Conservation (phyloP, 2,888 invertebrate species). For the Crocallis elinguaria region DNA sequence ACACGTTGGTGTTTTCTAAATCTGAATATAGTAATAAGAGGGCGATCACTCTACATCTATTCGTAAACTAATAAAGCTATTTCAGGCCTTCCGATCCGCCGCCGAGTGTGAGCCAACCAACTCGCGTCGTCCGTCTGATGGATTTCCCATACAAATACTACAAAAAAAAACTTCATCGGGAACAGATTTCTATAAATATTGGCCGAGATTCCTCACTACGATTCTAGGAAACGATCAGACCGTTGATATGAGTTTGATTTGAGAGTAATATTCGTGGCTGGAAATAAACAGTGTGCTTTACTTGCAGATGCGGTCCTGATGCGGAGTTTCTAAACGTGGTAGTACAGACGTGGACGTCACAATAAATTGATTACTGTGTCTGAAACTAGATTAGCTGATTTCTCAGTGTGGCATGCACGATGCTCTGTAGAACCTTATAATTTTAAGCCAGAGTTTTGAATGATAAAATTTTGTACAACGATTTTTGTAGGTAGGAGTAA, state of each 20-base stretch:
- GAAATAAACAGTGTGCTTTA: no score
- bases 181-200: constrained; percentile 34
- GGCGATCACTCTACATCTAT: constrained; percentile 76
- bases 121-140: constrained; percentile 19
- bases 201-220: constrained; percentile 20
- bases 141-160: constrained; percentile 30
- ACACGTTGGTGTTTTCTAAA: constrained; percentile 57
- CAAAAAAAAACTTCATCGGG: constrained; percentile 33
- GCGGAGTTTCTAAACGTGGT: no score
- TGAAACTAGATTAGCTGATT: no score
- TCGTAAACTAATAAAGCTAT: constrained; percentile 75
- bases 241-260: constrained; percentile 12
- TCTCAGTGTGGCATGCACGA: no score
- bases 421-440: no score
- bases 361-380: no score
- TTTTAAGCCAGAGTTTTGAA: no score
- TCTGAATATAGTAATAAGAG: constrained; percentile 73
- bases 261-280: constrained; percentile 3
- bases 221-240: constrained; percentile 24
- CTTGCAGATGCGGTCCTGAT: no score
- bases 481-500: no score
- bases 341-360: no score
- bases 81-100: constrained; percentile 63
- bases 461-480: no score
- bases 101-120: constrained; percentile 8